Conservation (phyloP, 1,140 invertebrate genomes). For the Homarus americanus region DNA sequence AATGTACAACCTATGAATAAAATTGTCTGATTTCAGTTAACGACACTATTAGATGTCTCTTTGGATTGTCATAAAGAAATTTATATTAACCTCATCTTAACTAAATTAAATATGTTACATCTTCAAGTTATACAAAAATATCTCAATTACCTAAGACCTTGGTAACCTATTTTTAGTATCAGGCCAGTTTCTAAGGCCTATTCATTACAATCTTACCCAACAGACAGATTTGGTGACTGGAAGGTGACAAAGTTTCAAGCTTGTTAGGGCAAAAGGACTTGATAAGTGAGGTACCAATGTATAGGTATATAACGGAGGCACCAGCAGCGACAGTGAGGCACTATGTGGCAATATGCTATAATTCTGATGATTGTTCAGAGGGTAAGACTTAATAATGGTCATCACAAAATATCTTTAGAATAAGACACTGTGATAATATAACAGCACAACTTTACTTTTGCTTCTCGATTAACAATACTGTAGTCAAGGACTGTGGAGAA, state of each 20-base stretch:
- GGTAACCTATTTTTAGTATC: neutral
- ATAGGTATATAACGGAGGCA: slow-evolving; percentile 34
- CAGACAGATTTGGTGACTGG: neutral
- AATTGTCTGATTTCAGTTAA: slow-evolving; percentile 6
- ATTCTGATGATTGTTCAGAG: slow-evolving; percentile 48
- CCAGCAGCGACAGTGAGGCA: slow-evolving; percentile 57
- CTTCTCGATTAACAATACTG: neutral
- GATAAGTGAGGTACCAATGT: slow-evolving; percentile 25
- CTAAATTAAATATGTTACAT: slow-evolving; percentile 11
- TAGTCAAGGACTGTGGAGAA: neutral
- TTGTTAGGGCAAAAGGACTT: neutral
- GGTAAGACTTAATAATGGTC: neutral
- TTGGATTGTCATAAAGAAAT: slow-evolving; percentile 45
- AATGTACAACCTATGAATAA: slow-evolving; percentile 11
- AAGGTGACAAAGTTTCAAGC: neutral
- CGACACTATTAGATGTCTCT: slow-evolving; percentile 4
- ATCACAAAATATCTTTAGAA: neutral
- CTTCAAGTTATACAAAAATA: slow-evolving; percentile 21
- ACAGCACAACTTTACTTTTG: neutral
- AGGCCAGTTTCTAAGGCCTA: neutral
- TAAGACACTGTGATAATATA: neutral
- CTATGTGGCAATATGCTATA: slow-evolving; percentile 44
- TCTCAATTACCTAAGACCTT: neutral
- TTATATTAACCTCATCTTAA: neutral
- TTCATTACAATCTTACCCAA: neutral